Conservation (phyloP, 1,140 invertebrate genomes). For the Argopecten irradians region DNA sequence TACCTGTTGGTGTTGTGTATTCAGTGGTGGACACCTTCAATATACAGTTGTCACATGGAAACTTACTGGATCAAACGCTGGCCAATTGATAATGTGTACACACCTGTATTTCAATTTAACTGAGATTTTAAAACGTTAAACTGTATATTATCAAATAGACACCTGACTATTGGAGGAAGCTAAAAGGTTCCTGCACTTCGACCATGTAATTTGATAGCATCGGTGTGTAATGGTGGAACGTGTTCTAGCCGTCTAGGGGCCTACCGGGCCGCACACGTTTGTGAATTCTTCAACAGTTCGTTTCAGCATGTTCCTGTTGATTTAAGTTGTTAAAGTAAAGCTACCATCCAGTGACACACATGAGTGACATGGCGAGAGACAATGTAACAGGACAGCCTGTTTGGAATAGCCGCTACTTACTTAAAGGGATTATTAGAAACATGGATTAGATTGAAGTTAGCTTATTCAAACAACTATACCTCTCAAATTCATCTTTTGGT, state of each 20-base stretch:
- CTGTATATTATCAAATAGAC: background rate
- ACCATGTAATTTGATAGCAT: background rate
- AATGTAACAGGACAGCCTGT: background rate
- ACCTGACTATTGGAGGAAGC: background rate
- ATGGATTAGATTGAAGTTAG: constrained; percentile 1
- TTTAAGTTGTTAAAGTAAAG: background rate
- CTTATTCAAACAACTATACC: constrained; percentile 6
- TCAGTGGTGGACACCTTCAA: background rate
- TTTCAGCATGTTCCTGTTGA: background rate
- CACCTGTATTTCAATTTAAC: background rate
- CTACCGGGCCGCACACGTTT: no score
- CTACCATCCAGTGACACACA: no score
- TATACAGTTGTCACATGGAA: background rate
- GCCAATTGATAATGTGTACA: background rate
- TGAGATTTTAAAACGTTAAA: background rate
- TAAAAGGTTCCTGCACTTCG: background rate
- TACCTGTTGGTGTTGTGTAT: background rate
- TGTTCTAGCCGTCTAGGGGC: background rate
- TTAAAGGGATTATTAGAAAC: constrained; percentile 10
- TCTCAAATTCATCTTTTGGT: background rate
- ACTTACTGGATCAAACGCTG: background rate
- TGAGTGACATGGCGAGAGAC: no score
- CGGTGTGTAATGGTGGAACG: background rate
- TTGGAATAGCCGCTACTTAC: background rate
- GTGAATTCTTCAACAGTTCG: background rate